Conservation (phyloP, 92 coral and sea anemone genomes). For the Palythoa grandiflora region DNA sequence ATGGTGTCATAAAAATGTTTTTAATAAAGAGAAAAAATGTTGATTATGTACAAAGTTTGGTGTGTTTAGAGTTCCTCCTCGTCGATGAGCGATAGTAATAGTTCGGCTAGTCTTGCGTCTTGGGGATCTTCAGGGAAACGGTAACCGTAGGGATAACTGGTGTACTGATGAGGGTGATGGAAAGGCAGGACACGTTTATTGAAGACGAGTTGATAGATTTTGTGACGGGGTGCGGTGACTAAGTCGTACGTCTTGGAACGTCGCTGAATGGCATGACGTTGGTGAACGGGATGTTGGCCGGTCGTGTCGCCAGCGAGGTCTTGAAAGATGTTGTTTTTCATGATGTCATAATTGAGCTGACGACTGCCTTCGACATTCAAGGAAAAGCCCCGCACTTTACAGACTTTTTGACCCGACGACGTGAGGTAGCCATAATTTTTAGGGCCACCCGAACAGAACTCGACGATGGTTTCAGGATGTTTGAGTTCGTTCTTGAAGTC, state of each 20-base stretch:
- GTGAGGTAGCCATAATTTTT: constrained; percentile 48
- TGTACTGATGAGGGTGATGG: constrained; percentile 6
- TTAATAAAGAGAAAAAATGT: no score
- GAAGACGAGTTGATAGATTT: constrained; percentile 28
- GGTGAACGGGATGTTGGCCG: constrained; percentile 1
- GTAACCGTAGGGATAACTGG: constrained; percentile 9
- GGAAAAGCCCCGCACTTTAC: constrained; percentile 34
- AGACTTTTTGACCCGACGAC: neutral
- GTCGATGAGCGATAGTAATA: no score
- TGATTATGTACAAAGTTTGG: no score
- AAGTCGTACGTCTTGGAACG: constrained; percentile 14
- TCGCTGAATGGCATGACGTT: constrained; percentile 14
- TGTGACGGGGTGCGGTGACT: constrained; percentile 18
- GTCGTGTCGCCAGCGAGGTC: constrained; percentile 2
- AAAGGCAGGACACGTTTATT: constrained; percentile 31
- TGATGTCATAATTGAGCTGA: neutral
- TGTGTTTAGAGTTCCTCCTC: no score
- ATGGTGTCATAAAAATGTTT: no score
- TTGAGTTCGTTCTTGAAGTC: constrained; percentile 30
- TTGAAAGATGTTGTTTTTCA: neutral
- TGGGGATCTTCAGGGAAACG: neutral
- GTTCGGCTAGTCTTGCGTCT: no score
- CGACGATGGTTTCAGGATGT: constrained; percentile 10
- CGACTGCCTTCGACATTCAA: constrained; percentile 11
- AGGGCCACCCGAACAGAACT: constrained; percentile 47